Conservation (phyloP, 2,888 invertebrate genomes). For the Pilophorus perplexus region DNA sequence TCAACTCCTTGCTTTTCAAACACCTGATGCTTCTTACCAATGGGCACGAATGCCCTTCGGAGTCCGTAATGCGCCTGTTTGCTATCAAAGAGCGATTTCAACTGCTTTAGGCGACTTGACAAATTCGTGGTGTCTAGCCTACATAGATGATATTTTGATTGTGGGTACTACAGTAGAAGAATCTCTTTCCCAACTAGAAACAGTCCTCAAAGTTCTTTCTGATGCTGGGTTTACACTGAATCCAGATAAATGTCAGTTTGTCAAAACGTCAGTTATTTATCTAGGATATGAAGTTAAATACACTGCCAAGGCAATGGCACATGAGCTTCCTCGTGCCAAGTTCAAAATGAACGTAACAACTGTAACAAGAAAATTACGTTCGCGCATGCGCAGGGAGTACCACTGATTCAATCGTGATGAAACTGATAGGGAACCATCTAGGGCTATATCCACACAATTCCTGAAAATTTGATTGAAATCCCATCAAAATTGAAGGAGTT, state of each 20-base stretch:
- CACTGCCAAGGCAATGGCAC: too few species aligned
- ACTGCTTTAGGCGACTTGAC: slow-evolving; percentile 43
- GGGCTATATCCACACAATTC: too few species aligned
- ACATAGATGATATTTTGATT: slow-evolving; percentile 49
- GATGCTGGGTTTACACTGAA: too few species aligned
- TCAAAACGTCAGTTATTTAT: background rate
- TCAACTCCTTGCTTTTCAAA: background rate
- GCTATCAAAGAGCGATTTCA: slow-evolving; percentile 48
- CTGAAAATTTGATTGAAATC: too few species aligned
- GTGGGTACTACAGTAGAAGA: slow-evolving; percentile 45
- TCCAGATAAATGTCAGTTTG: slow-evolving; percentile 36
- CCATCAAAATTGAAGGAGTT: too few species aligned
- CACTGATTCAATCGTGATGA: too few species aligned
- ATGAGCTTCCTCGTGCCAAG: too few species aligned
- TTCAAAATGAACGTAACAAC: too few species aligned
- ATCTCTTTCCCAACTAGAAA: slow-evolving; percentile 48
- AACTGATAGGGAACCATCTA: too few species aligned
- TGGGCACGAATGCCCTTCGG: slow-evolving; percentile 12
- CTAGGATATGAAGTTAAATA: slow-evolving; percentile 23
- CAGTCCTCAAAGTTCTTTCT: slow-evolving; percentile 47
- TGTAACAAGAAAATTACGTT: too few species aligned
- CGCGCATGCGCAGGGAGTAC: too few species aligned
- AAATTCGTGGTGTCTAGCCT: slow-evolving; percentile 50
- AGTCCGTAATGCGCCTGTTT: slow-evolving; percentile 4
- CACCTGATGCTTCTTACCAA: slow-evolving; percentile 6